Evolutionary conservation across 1,140 invertebrate genomes (phyloP).

Genomic region (Pachyrhynchus sulphureomaculatus): DNA sequence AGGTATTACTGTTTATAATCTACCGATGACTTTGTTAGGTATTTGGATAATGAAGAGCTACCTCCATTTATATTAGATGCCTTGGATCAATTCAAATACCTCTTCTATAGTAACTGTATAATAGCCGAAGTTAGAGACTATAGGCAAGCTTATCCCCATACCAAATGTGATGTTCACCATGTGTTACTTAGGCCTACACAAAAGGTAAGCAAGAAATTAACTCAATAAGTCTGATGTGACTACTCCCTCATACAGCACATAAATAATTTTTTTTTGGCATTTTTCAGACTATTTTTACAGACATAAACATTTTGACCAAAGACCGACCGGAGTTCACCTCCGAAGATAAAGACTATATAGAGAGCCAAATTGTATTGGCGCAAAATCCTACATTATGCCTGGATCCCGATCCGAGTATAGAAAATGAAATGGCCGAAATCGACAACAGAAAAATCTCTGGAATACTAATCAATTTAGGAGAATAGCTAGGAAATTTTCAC

Average conservation of each 20-base stretch:
- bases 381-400: slow-evolving; percentile 83
- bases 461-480: slow-evolving; percentile 72
- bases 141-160: slow-evolving; percentile 70
- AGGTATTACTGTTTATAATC: too few species aligned
- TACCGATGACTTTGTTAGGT: too few species aligned
- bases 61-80: slow-evolving; percentile 83
- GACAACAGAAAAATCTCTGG: slow-evolving; percentile 74
- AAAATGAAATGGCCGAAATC: slow-evolving; percentile 69
- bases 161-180: slow-evolving; percentile 76
- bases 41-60: slow-evolving; percentile 82
- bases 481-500: slow-evolving; percentile 71
- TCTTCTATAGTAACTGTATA: slow-evolving; percentile 91
- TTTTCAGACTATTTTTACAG: slow-evolving; percentile 46
- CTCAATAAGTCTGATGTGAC: neutral
- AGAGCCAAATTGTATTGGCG: slow-evolving; percentile 80
- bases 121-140: slow-evolving; percentile 90
- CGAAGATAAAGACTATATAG: slow-evolving; percentile 76
- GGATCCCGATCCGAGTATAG: slow-evolving; percentile 80
- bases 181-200: slow-evolving; percentile 85
- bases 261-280: too few species aligned
- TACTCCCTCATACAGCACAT: too few species aligned
- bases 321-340: slow-evolving; percentile 54
- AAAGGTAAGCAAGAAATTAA: slow-evolving; percentile 61
- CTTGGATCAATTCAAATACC: slow-evolving; percentile 75
- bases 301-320: slow-evolving; percentile 45